These are phyloP conservation scores for Gorsachius magnificus DNA, from an alignment of 2,797 vertebrate genomes.

Conservation along the genomic window DNA sequence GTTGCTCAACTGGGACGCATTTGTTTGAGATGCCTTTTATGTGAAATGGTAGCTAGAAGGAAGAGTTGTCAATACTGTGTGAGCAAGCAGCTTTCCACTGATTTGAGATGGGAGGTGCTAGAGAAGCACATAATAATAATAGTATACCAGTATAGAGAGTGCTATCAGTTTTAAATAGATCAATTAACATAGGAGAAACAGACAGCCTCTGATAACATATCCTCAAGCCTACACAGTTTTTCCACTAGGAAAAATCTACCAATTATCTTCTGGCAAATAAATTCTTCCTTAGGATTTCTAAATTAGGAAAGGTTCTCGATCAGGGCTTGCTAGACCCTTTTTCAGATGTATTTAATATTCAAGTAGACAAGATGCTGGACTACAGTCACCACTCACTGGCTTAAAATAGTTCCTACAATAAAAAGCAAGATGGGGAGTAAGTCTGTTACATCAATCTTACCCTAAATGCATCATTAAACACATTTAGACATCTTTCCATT, in stretches of 20 bases:
- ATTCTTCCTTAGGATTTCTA: background rate
- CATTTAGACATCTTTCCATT: background rate
- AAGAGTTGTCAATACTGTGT: background rate
- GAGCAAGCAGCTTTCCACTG: background rate
- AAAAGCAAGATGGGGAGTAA: background rate
- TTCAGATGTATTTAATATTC: background rate
- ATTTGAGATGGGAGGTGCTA: background rate
- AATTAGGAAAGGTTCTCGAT: background rate
- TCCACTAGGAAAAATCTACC: background rate
- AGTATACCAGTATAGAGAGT: background rate
- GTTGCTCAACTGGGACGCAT: background rate
- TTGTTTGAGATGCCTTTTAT: background rate
- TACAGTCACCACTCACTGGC: background rate
- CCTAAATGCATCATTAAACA: background rate
- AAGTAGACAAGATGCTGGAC: background rate
- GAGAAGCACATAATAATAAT: background rate
- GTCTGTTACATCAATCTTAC: background rate
- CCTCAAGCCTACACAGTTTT: background rate
- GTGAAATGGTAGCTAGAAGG: background rate
- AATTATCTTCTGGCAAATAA: background rate
- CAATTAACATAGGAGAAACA: background rate
- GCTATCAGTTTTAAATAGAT: background rate
- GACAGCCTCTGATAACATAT: background rate
- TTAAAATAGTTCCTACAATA: background rate
- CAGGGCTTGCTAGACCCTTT: background rate